Conservation (phyloP, 2,113 vertebrate species). For the Tinamus guttatus region DNA sequence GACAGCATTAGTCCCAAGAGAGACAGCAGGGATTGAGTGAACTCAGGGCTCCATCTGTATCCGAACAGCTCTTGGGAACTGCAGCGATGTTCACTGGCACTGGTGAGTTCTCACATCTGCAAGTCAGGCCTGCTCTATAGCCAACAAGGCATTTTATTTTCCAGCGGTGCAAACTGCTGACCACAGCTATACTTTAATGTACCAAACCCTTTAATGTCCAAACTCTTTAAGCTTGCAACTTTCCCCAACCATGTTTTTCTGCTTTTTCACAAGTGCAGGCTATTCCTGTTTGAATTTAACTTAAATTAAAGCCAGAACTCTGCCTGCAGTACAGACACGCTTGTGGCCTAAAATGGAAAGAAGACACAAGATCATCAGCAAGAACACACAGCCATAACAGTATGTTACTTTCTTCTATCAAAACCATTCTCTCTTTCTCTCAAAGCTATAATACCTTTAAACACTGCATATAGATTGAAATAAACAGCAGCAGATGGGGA, state of each 20-base stretch:
- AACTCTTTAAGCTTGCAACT: constrained; percentile 35
- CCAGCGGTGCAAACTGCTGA: constrained; percentile 42
- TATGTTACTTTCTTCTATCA: not conserved
- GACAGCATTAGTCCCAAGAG: not conserved
- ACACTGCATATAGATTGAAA: not conserved
- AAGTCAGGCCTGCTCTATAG: not conserved
- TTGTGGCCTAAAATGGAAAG: not conserved
- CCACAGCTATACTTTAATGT: constrained; percentile 31
- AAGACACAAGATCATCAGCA: not conserved
- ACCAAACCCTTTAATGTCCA: constrained; percentile 41
- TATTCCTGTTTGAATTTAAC: not conserved
- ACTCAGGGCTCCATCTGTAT: not conserved
- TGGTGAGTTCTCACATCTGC: constrained; percentile 14
- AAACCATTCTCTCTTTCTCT: not conserved
- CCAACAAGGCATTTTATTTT: constrained; percentile 51
- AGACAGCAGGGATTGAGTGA: not conserved
- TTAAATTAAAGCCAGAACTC: constrained; percentile 46
- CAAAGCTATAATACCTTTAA: not conserved
- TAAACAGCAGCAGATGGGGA: not conserved
- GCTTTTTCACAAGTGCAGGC: not conserved
- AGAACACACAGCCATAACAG: not conserved
- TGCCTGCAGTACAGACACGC: not conserved
- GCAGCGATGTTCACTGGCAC: not conserved
- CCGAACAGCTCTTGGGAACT: constrained; percentile 3
- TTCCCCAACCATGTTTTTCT: not conserved